Evolutionary conservation across 2,113 vertebrate species (phyloP).

Genomic region (Chrysochloris asiatica): DNA sequence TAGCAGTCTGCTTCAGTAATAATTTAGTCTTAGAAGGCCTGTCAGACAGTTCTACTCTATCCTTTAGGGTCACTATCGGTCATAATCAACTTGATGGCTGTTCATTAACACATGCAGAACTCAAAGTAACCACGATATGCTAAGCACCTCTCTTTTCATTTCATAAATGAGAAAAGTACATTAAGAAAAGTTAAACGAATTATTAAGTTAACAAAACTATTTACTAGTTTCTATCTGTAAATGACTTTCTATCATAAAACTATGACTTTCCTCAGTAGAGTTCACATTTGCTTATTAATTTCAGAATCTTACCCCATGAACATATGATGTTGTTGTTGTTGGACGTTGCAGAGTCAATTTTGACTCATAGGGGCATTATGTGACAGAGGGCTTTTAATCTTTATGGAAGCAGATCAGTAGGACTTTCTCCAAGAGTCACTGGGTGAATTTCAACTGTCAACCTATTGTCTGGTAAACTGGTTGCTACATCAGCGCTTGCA

Average conservation of each 20-base stretch:
- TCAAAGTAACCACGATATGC: not conserved
- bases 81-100: not conserved
- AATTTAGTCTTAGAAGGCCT: not conserved
- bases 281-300: not conserved
- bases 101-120: not conserved
- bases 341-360: not conserved
- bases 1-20: not conserved
- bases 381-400: not conserved
- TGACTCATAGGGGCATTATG: not conserved
- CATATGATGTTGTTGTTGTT: not conserved
- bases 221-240: not conserved
- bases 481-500: not conserved
- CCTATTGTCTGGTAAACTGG: not conserved
- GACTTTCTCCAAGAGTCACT: not conserved
- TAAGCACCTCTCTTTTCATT: not conserved
- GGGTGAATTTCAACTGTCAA: not conserved
- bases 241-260: not conserved
- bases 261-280: not conserved
- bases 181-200: not conserved
- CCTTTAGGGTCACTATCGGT: not conserved
- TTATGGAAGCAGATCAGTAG: not conserved
- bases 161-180: conserved; percentile 10
- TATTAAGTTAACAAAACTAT: not conserved
- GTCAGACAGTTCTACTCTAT: no score
- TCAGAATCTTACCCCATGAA: not conserved